These are phyloP conservation scores for Baccha elongata DNA, from an alignment of 2,888 invertebrate species.

Conservation along the genomic window DNA sequence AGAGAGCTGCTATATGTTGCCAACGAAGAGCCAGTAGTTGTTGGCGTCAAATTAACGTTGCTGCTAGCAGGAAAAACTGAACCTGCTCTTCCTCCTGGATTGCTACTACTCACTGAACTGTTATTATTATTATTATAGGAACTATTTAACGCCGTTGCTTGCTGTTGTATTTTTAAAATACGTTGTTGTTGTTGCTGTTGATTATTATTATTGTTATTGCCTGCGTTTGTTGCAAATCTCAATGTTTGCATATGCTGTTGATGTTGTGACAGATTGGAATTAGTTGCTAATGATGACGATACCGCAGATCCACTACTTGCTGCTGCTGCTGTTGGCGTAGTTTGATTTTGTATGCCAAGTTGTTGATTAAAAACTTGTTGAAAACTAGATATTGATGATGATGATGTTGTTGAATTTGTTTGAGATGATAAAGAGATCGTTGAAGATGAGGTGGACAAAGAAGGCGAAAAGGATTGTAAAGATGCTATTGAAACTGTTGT, in stretches of 20 bases:
- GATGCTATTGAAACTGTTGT: slow-evolving; percentile 72
- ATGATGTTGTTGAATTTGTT: slow-evolving; percentile 43
- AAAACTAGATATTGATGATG: slow-evolving; percentile 74
- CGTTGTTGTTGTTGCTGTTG: slow-evolving; percentile 74
- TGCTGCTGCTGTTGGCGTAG: slow-evolving; percentile 55
- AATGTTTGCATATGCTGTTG: slow-evolving; percentile 75
- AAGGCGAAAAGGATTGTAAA: slow-evolving; percentile 57
- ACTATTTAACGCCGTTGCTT: slow-evolving; percentile 67
- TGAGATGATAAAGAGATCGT: slow-evolving; percentile 53
- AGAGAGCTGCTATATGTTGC: slow-evolving; percentile 45
- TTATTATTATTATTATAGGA: slow-evolving; percentile 72
- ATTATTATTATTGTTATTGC: slow-evolving; percentile 48
- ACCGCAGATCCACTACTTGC: slow-evolving; percentile 76
- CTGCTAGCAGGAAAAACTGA: slow-evolving; percentile 17
- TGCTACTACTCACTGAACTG: slow-evolving; percentile 51
- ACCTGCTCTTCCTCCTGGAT: slow-evolving; percentile 18
- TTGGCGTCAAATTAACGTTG: slow-evolving; percentile 49
- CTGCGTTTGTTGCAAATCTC: slow-evolving; percentile 52
- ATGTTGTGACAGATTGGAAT: slow-evolving; percentile 71
- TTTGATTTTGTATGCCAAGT: slow-evolving; percentile 74
- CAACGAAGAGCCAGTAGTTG: slow-evolving; percentile 46
- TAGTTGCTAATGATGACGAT: slow-evolving; percentile 74
- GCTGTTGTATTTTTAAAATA: slow-evolving; percentile 71
- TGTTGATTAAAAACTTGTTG: slow-evolving; percentile 77
- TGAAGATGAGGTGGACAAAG: slow-evolving; percentile 55